Conservation (phyloP, 2,888 invertebrate species). For the Calameuta pallipes region DNA sequence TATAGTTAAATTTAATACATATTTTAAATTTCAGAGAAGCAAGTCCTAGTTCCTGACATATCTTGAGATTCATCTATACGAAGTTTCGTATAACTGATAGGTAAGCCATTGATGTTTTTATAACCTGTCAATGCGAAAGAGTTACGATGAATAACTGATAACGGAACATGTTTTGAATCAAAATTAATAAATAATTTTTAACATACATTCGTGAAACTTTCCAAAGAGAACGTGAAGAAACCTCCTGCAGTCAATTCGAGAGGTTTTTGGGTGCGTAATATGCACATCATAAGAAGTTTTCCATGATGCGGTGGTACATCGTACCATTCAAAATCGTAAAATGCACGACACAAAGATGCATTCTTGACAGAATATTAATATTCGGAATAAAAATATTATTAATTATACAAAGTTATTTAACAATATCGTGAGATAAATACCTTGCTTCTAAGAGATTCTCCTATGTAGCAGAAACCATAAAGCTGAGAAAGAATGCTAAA, state of each 20-base stretch:
- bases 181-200: too few species aligned
- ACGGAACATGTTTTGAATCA: too few species aligned
- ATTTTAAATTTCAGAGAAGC: too few species aligned
- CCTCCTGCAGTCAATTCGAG: slow-evolving; percentile 68
- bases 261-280: slow-evolving; percentile 67
- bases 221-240: slow-evolving; percentile 67
- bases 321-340: slow-evolving; percentile 67
- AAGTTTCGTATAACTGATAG: slow-evolving; percentile 13
- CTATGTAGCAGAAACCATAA: slow-evolving; percentile 31
- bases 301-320: slow-evolving; percentile 56
- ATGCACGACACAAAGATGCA: slow-evolving; percentile 63
- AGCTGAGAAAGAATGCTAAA: too few species aligned
- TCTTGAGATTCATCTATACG: not conserved
- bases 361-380: slow-evolving; percentile 54
- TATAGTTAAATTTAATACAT: too few species aligned
- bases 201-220: slow-evolving; percentile 68
- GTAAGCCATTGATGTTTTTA: slow-evolving; percentile 16
- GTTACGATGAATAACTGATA: too few species aligned
- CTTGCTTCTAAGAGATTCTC: slow-evolving; percentile 35
- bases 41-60: too few species aligned
- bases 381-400: slow-evolving; percentile 1
- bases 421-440: slow-evolving; percentile 8
- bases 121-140: slow-evolving; percentile 7
- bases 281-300: slow-evolving; percentile 63
- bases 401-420: too few species aligned